These are phyloP conservation scores for Prunella himalayana DNA, from an alignment of 2,113 vertebrate species.

Conservation along the genomic window DNA sequence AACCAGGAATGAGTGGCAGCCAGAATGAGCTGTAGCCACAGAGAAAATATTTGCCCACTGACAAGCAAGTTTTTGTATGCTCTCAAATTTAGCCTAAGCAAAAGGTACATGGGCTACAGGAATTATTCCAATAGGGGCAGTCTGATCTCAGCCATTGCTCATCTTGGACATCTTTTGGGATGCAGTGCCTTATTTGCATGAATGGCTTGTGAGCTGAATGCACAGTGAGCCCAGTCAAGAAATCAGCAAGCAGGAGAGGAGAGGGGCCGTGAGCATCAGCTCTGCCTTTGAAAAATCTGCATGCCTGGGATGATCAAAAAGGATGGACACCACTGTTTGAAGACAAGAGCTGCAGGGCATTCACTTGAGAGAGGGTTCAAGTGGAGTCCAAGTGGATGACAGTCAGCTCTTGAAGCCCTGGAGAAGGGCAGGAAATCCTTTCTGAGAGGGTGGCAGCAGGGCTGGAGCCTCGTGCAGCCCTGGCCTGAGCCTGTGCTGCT, in stretches of 20 bases:
- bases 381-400: background rate
- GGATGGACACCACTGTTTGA: background rate
- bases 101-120: background rate
- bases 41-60: background rate
- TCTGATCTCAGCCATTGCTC: background rate
- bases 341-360: background rate
- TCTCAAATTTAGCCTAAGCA: background rate
- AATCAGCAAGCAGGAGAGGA: background rate
- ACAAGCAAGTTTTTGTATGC: background rate
- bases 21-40: background rate
- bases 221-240: background rate
- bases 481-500: too few relatives aligned
- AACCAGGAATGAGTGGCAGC: background rate
- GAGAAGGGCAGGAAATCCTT: background rate
- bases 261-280: background rate
- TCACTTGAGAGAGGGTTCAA: background rate
- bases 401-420: background rate
- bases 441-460: background rate
- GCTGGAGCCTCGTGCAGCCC: background rate
- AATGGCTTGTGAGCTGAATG: background rate
- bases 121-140: background rate
- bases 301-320: background rate
- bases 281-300: constrained; percentile 5
- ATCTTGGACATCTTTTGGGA: background rate
- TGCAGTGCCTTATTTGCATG: background rate